Conservation (phyloP, 2,797 vertebrate genomes). For the Anguilla megastoma region DNA sequence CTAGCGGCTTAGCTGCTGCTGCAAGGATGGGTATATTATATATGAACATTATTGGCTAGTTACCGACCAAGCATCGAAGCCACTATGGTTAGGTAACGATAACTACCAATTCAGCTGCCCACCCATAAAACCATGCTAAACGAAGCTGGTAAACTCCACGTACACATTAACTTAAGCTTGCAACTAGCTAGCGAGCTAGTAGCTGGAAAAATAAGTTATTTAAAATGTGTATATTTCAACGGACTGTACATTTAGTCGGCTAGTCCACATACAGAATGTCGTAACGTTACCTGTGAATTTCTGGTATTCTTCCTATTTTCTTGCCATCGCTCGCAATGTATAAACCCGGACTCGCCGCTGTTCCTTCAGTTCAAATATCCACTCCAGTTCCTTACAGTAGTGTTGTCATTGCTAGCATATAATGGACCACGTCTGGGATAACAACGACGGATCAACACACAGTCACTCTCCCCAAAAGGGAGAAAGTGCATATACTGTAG, state of each 20-base stretch:
- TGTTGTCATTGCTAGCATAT: conserved; percentile 60
- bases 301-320: conserved; percentile 53
- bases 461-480: conserved; percentile 55
- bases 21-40: not conserved
- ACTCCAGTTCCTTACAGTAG: conserved; percentile 65
- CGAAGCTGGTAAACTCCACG: not conserved
- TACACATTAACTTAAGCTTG: not conserved
- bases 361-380: conserved; percentile 65
- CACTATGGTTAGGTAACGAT: not conserved
- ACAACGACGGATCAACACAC: conserved; percentile 59
- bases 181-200: not conserved
- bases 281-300: conserved; percentile 30
- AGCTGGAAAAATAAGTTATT: conserved; percentile 17
- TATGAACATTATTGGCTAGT: not conserved
- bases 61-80: not conserved
- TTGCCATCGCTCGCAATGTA: conserved; percentile 63
- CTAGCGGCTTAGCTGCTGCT: not conserved
- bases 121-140: not conserved
- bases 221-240: conserved; percentile 6
- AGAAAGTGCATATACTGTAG: conserved; percentile 2
- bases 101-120: not conserved
- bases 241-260: not conserved
- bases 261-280: not conserved
- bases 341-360: conserved; percentile 49
- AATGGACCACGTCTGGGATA: conserved; percentile 65